Base-by-base conservation (phyloP, 2,113 vertebrate species). In the Vombatus ursinus region DNA sequence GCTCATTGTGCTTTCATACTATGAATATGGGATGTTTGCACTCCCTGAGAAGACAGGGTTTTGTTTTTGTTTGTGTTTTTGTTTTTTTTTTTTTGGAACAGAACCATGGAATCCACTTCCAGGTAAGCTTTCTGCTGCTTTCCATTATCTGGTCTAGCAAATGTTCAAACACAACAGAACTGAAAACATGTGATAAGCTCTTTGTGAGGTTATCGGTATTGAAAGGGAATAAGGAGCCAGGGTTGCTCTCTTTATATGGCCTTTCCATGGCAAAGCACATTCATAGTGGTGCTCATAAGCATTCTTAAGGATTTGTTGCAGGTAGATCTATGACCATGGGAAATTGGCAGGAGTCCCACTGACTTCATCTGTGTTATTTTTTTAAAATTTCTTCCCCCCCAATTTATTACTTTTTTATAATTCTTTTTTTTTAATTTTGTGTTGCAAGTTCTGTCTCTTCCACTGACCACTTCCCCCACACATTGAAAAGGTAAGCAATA, bases 1-100 rank as follows among this genome's bases (percentile, higher is more conserved):
- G 1, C 0, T n/a, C 1, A 5, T 50, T 22, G 5, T 0, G 10
- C 25, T 47, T 14, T 47, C 0, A 0, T 0, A 0, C 10, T 31
- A 12, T 92, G 37, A 92, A 8, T 53, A 26, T 50, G 0, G 1
- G 4, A 37, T 25, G 11, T 84, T 84, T 23, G 5, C 31, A 84
- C 6, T 44, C n/a, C 19, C n/a, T 23, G 19, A 84, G n/a, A 84
- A 84, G 68, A 7, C 19, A 84, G n/a, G n/a, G 44, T n/a, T n/a
- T 6, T 77, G n/a, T n/a, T 23, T 84, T 44, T 44, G 48, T 49
- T 49, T 49, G 48, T 2, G 48, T 49, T 37, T 68, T 61, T 61
- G 10, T 9, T 68, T 37, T 4, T 77, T 77, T n/a, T 22, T 84
- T 44, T 84, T 28, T 2, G 3, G 9, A 11, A 28, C 19, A 50